Evolutionary conservation across 2,797 vertebrate species (phyloP).

Genomic region (Natrix natrix): DNA sequence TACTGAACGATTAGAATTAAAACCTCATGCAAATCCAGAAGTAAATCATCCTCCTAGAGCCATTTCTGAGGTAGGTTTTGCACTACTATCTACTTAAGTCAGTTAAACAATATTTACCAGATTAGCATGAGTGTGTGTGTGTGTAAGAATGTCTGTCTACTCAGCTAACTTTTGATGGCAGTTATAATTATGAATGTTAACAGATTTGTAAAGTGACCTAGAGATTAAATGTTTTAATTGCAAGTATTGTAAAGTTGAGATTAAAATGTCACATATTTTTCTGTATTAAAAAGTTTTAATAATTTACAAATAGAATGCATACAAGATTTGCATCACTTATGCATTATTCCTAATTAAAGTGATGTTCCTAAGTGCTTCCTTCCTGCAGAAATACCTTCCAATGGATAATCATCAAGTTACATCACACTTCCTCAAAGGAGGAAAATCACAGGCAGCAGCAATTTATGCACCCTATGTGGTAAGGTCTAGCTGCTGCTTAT

Average conservation of each 20-base stretch:
- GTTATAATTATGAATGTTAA: background rate
- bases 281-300: background rate
- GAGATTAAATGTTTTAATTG: background rate
- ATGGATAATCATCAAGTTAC: conserved; percentile 58
- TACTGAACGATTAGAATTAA: conserved; percentile 90
- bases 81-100: background rate
- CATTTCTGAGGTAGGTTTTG: conserved; percentile 71
- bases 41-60: conserved; percentile 47
- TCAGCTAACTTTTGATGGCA: background rate
- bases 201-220: background rate
- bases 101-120: background rate
- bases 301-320: background rate
- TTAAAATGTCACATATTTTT: background rate
- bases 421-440: conserved; percentile 70
- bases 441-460: conserved; percentile 55
- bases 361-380: conserved; percentile 51
- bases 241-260: background rate
- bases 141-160: background rate
- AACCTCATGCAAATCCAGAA: conserved; percentile 67
- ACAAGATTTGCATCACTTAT: conserved; percentile 7
- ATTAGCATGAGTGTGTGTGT: background rate
- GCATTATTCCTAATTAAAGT: conserved; percentile 36
- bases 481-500: conserved; percentile 60
- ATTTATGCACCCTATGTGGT: conserved; percentile 48
- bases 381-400: conserved; percentile 55